Base-by-base conservation (phyloP, 2,888 invertebrate genomes). In the Oligia latruncula region DNA sequence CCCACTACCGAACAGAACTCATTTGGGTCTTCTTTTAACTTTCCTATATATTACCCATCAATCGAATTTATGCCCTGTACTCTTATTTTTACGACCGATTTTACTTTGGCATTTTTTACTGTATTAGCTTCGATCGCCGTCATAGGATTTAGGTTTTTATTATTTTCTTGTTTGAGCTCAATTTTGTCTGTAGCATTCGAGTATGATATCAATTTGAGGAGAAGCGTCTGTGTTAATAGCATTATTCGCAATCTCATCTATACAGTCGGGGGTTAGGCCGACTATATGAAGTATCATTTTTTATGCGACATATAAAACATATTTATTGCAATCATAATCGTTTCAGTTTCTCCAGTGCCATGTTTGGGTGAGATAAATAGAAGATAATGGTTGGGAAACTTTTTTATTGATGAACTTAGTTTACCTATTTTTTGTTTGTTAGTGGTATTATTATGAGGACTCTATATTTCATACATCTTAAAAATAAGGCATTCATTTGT, bases 151-250 rank as follows among this genome's bases (percentile, higher is more conserved):
- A 91, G 83, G 83, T 77, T 91, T 90, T 89, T 94, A 91, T 88
- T 78, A 0, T 8, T n/a, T 17, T 70, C 2, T 0, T 0, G 0
- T 82, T 91, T 88, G 87, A 87, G 94, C 92, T 92, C 90, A 92
- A 81, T 91, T 94, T 95, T 43, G 88, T 74, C 71, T 91, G 90
- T 35, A 82, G 46, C 71, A 60, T 82, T 85, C 85, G 89, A 93
- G 94, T 92, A 94, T 95, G 96, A 96, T 96, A 96, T 96, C 96
- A 96, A 96, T 96, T 96, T 96, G 96, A 96, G 95, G 95, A 96
- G 96, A 95, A 97, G 96, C 97, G 97, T 97, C 97, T 96, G 97
- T 96, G 96, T 95, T 97, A 97, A 97, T 97, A 97, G 97, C 96
- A 96, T 97, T 97, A 97, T 96, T 94, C 96, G 95, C 96, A 97